phyloP scores from a whole-genome alignment of 2,797 vertebrate species.

The Psittacula derbiana region DNA sequence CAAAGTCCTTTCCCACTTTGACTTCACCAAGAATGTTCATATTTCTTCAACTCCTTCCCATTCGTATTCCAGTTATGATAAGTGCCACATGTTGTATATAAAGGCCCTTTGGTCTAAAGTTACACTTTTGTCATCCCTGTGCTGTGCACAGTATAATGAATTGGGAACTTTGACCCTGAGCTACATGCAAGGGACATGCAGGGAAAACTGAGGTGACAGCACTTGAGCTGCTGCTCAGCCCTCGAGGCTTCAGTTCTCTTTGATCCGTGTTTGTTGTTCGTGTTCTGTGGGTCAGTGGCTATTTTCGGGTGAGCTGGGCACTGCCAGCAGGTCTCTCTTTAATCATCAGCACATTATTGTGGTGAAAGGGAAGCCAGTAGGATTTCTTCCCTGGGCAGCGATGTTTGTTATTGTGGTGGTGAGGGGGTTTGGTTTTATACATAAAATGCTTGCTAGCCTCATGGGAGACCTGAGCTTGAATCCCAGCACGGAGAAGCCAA shows the following conservation, averaged over 20 bases:
- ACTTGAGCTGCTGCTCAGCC: neutral
- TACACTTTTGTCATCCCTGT: neutral
- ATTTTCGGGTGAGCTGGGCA: rapidly evolving
- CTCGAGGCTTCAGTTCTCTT: neutral
- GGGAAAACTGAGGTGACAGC: neutral
- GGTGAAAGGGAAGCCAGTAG: neutral
- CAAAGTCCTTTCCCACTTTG: neutral
- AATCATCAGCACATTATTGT: neutral
- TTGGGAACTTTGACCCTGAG: neutral
- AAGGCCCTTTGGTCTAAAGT: neutral
- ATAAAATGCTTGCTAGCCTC: neutral
- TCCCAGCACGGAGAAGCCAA: rapidly evolving
- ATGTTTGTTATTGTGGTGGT: neutral
- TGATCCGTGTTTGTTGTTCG: neutral
- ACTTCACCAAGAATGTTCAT: neutral
- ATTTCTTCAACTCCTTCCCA: neutral
- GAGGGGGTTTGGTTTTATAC: neutral
- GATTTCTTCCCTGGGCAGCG: neutral
- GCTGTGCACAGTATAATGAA: neutral
- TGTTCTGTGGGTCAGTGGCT: neutral
- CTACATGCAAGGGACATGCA: neutral
- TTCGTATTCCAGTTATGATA: neutral
- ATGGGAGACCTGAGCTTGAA: neutral
- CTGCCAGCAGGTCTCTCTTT: neutral
- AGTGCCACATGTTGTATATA: rapidly evolving